These are phyloP conservation scores for Diglossa brunneiventris DNA, from an alignment of 2,113 vertebrate species.

Conservation along the genomic window DNA sequence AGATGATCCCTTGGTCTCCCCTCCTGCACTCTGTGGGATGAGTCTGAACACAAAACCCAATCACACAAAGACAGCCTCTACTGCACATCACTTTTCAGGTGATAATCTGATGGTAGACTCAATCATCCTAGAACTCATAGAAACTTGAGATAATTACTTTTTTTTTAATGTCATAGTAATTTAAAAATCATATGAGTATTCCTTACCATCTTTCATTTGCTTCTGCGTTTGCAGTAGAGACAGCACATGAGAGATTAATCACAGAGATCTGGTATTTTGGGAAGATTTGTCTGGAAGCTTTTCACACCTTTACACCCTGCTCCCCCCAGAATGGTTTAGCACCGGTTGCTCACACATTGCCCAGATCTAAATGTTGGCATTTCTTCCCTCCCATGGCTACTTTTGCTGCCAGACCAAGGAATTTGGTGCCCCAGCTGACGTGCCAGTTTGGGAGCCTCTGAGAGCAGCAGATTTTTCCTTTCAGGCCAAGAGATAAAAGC, in stretches of 20 bases:
- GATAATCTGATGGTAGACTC: not conserved
- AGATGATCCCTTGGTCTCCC: not conserved
- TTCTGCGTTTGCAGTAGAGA: not conserved
- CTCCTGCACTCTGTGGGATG: not conserved
- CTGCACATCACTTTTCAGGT: fast-evolving
- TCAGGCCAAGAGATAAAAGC: not conserved
- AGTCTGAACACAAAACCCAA: not conserved
- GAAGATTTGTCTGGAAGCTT: not conserved
- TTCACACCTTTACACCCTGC: not conserved
- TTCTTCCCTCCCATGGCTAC: not conserved
- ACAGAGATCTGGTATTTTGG: not conserved
- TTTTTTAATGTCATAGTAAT: not conserved
- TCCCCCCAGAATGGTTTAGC: not conserved
- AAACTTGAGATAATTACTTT: not conserved
- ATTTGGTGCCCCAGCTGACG: not conserved
- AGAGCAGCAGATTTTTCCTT: not conserved
- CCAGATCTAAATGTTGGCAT: not conserved
- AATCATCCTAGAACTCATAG: not conserved
- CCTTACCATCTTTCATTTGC: not conserved
- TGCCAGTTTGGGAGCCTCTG: not conserved
- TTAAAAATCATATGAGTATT: not conserved
- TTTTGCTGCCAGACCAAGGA: not conserved
- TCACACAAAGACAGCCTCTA: not conserved
- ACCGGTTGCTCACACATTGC: not conserved
- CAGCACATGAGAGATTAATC: not conserved